phyloP scores from a whole-genome alignment of 2,797 vertebrate genomes.

The Premnoplex brunnescens region DNA sequence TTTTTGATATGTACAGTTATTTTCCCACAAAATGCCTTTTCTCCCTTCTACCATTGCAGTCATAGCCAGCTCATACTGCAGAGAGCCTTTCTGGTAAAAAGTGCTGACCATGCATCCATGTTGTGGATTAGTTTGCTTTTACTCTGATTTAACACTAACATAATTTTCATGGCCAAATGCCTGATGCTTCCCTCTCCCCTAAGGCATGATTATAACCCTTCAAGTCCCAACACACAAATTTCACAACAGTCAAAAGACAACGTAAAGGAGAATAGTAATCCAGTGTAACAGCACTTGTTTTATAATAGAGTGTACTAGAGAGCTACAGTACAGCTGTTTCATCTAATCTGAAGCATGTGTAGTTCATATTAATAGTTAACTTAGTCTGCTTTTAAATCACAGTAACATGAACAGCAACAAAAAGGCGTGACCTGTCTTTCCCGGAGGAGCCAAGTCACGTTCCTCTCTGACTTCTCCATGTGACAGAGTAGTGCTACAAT shows the following conservation, averaged over 20 bases:
- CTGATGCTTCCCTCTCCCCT: background rate
- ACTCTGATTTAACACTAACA: constrained; percentile 16
- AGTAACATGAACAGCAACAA: constrained; percentile 60
- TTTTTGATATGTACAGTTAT: rapidly evolving
- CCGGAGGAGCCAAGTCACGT: constrained; percentile 67
- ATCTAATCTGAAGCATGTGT: constrained; percentile 66
- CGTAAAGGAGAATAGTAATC: constrained; percentile 33
- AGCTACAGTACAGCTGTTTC: constrained; percentile 60
- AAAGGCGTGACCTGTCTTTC: constrained; percentile 67
- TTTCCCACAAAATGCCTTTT: background rate
- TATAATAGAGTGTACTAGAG: constrained; percentile 61
- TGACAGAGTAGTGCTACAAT: constrained; percentile 80
- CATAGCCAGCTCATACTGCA: background rate
- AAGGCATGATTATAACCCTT: constrained; percentile 18
- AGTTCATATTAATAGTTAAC: constrained; percentile 74
- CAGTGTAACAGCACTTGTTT: constrained; percentile 64
- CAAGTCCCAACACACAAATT: constrained; percentile 26
- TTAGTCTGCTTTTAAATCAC: constrained; percentile 67
- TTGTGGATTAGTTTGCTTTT: background rate
- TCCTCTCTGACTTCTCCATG: constrained; percentile 78
- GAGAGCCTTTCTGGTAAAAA: background rate
- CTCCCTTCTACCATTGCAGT: background rate
- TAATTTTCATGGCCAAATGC: constrained; percentile 28
- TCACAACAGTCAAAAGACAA: constrained; percentile 54
- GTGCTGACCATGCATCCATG: background rate